Percentiles rank a stretch among this genome's conserved stretches.
phyloP scores from a whole-genome alignment of 1,140 invertebrate species.

The Drosophila ohnishii region DNA sequence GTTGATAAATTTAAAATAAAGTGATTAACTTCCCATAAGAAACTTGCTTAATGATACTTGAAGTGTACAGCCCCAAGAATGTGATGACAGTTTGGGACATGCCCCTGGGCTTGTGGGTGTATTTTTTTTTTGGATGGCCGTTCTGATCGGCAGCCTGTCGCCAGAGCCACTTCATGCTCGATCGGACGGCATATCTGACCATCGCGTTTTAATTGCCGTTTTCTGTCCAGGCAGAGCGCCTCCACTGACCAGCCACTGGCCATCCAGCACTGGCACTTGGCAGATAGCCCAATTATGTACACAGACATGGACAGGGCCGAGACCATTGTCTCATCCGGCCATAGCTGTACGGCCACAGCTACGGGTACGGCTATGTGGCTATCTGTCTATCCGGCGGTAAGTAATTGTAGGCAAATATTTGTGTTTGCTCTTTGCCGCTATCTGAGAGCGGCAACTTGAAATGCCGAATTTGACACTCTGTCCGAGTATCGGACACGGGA shows the following conservation, averaged over 20 bases:
- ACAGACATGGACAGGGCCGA: constrained; percentile 40
- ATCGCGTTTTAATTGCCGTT: constrained; percentile 60
- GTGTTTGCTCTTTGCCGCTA: constrained; percentile 71
- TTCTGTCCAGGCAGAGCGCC: constrained; percentile 30
- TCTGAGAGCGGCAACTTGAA: constrained; percentile 73
- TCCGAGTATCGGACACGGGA: constrained; percentile 53
- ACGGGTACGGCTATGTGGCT: constrained; percentile 20
- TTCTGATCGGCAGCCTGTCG: constrained; percentile 49
- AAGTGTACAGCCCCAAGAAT: not conserved
- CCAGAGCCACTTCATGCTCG: constrained; percentile 58
- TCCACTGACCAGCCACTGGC: constrained; percentile 16
- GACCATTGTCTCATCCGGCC: constrained; percentile 50
- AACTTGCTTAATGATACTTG: not conserved
- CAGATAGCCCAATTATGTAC: constrained; percentile 71
- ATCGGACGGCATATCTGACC: constrained; percentile 39
- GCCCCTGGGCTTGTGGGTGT: constrained; percentile 7
- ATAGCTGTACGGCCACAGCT: constrained; percentile 25
- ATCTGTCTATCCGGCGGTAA: constrained; percentile 58
- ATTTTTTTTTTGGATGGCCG: constrained; percentile 4
- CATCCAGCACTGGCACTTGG: constrained; percentile 19
- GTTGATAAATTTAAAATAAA: not conserved
- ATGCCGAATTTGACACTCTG: constrained; percentile 74
- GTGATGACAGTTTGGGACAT: constrained; percentile 11
- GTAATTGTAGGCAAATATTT: constrained; percentile 81
- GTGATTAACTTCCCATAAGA: not conserved